Conservation (phyloP, 1,140 invertebrate species). For the Apolygus lucorum region DNA sequence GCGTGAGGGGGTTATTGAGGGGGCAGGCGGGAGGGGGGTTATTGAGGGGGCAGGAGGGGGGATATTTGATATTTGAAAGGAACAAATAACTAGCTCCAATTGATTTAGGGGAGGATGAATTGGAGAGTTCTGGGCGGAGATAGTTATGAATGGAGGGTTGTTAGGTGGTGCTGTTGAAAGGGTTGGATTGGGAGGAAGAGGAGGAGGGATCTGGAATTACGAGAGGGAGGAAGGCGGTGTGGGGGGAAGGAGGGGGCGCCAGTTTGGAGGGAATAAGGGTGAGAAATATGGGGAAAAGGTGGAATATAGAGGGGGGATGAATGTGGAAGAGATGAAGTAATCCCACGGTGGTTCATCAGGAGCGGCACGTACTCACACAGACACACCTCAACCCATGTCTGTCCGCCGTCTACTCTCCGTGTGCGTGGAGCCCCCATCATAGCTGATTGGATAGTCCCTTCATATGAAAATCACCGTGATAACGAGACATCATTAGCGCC, state of each 20-base stretch:
- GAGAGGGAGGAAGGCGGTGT: not conserved
- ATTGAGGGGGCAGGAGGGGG: not conserved
- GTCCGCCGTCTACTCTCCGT: not conserved
- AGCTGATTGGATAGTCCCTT: conserved; percentile 11
- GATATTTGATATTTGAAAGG: not conserved
- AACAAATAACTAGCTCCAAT: conserved; percentile 15
- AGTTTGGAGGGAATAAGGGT: conserved; percentile 6
- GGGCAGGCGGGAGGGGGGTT: not conserved
- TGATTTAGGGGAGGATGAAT: conserved; percentile 13
- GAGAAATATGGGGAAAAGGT: not conserved
- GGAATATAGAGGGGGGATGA: conserved; percentile 1
- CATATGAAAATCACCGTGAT: conserved; percentile 15
- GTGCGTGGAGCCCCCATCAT: not conserved
- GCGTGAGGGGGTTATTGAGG: not conserved
- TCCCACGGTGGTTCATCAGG: conserved; percentile 33
- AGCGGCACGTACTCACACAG: conserved; percentile 6
- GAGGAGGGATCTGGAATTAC: not conserved
- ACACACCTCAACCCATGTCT: not conserved
- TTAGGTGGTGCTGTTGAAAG: conserved; percentile 17
- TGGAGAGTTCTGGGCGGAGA: conserved; percentile 6
- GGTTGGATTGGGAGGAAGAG: not conserved
- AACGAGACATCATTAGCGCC: conserved; percentile 14
- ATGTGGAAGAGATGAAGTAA: conserved; percentile 24
- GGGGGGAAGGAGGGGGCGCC: not conserved
- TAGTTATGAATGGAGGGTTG: conserved; percentile 21